Base-by-base conservation (phyloP, 2,888 invertebrate genomes). In the Lasioglossum morio region DNA sequence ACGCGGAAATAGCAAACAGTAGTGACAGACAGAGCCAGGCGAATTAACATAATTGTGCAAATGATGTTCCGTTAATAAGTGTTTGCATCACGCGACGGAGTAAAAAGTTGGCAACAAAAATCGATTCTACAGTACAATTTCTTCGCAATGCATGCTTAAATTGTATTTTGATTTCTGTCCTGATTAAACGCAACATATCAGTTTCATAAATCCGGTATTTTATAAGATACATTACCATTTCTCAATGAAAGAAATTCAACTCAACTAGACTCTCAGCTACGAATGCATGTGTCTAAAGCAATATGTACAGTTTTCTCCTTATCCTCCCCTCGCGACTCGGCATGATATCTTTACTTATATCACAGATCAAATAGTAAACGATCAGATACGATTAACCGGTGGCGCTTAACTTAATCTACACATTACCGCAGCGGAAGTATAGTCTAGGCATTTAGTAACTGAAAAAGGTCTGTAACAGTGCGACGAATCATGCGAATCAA, bases 41-140 rank as follows among this genome's bases (percentile, higher is more conserved):
- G 48, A 87, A 77, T 82, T 72, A 79, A 43, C 57, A 72, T 75
- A 63, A 77, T 75, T 37, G 19, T 12, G 66, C 16, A 23, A 81
- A 76, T 23, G 27, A 63, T 10, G 27, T 5, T 53, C 34, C 12
- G 14, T 53, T 34, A 72, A 60, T 30, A 34, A 30, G 19, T 48
- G n/a, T 60, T 16, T 19, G 30, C 8, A n/a, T 8, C 1, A 1
- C 16, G n/a, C 14, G 1, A 4, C 10, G 19, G 7, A 19, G 2
- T 19, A 48, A 43, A 34, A 66, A 48, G 3, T 63, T 7, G 34
- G 14, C n/a, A 19, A 30, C 10, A 53, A 46, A 53, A n/a, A 7
- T 53, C 5, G 23, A 53, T 53, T 23, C 3, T 10, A 1, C 23
- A 53, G 19, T 8, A 53, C 23, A 53, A 23, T 2, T 53, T 53